phyloP scores from a whole-genome alignment of 2,888 invertebrate genomes.

The Agriopis marginaria region DNA sequence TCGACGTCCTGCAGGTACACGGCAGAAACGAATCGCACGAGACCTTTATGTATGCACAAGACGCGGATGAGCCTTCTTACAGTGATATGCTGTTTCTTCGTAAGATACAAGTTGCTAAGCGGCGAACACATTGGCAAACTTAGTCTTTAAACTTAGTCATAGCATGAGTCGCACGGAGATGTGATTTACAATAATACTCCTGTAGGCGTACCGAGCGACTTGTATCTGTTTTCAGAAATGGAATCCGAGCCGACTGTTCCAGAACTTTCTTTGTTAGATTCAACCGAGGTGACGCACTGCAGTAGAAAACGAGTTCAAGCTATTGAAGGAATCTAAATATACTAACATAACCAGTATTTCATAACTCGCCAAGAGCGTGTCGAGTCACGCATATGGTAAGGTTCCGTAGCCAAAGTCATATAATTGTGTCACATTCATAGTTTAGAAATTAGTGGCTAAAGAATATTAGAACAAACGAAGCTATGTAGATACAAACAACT shows the following conservation, averaged over 20 bases:
- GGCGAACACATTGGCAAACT: slow-evolving; percentile 7
- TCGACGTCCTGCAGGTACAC: too few relatives aligned
- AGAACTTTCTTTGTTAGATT: slow-evolving; percentile 64
- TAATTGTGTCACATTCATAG: too few relatives aligned
- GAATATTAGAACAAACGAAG: too few relatives aligned
- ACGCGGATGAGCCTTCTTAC: background rate
- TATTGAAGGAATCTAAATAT: too few relatives aligned
- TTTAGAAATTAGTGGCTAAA: too few relatives aligned
- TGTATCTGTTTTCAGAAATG: slow-evolving; percentile 72
- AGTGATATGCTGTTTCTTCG: background rate
- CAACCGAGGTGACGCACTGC: slow-evolving; percentile 49
- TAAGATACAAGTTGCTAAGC: slow-evolving; percentile 1
- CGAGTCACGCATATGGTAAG: too few relatives aligned
- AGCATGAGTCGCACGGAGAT: slow-evolving; percentile 63
- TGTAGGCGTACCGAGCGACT: slow-evolving; percentile 67
- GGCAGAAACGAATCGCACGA: too few relatives aligned
- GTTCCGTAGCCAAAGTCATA: too few relatives aligned
- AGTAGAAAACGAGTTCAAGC: slow-evolving; percentile 16
- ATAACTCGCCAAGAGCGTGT: too few relatives aligned
- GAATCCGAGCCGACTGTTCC: slow-evolving; percentile 65
- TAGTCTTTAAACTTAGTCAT: slow-evolving; percentile 59
- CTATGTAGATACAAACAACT: too few relatives aligned
- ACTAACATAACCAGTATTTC: too few relatives aligned
- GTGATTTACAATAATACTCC: slow-evolving; percentile 72
- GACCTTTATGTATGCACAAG: too few relatives aligned